A percentile compares a stretch with the other conserved stretches of the same genome.
Evolutionary conservation across 2,797 vertebrate species (phyloP).

Genomic region (Cirrhinus mrigala): DNA sequence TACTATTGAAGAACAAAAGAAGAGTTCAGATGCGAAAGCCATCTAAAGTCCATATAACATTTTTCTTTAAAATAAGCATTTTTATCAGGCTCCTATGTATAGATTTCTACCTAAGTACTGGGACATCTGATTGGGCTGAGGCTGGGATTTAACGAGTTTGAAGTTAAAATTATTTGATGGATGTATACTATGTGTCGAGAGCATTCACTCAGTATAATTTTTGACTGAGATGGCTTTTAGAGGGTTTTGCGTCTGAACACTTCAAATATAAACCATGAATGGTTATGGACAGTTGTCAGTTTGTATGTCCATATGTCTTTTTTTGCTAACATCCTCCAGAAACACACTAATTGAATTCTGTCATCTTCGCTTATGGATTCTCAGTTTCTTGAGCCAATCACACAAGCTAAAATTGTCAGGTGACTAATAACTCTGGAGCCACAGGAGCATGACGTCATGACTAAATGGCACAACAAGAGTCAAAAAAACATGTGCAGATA

Average conservation of each 20-base stretch:
- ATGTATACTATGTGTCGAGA: too few relatives aligned
- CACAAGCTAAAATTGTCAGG: not conserved
- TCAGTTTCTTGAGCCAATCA: not conserved
- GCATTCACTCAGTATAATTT: too few relatives aligned
- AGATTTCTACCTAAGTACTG: too few relatives aligned
- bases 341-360: not conserved
- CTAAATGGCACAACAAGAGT: not conserved
- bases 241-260: too few relatives aligned
- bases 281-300: not conserved
- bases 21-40: too few relatives aligned
- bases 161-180: too few relatives aligned
- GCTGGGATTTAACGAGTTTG: too few relatives aligned
- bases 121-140: too few relatives aligned
- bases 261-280: not conserved
- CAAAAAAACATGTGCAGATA: not conserved
- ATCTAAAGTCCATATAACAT: too few relatives aligned
- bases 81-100: too few relatives aligned
- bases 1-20: not conserved
- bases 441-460: slow-evolving; percentile 1
- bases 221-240: too few relatives aligned
- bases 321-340: not conserved
- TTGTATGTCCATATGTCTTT: not conserved
- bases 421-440: not conserved
- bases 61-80: too few relatives aligned
- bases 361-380: not conserved